Evolutionary conservation across 2,797 vertebrate species (phyloP).

Genomic region (Valencia hispanica): DNA sequence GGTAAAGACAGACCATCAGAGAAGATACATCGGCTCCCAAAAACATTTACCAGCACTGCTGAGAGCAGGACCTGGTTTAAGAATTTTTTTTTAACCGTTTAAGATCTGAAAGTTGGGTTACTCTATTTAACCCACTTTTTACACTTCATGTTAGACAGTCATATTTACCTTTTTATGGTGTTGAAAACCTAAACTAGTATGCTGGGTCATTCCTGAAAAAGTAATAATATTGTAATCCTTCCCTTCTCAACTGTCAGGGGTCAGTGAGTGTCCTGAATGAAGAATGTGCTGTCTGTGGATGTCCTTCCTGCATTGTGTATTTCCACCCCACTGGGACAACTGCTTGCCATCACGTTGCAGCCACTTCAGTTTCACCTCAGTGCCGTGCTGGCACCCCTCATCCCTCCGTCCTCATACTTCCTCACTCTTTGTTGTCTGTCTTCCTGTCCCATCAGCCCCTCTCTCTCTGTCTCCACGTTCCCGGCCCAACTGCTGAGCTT

Average conservation of each 20-base stretch:
- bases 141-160: neutral
- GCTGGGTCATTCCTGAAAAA: neutral
- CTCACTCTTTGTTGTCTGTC: conserved; percentile 28
- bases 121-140: neutral
- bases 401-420: conserved; percentile 46
- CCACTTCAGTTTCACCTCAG: conserved; percentile 80
- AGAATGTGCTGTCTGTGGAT: conserved; percentile 13
- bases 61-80: too few relatives aligned
- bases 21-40: too few relatives aligned
- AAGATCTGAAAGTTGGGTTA: too few relatives aligned
- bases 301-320: conserved; percentile 50
- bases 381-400: conserved; percentile 75
- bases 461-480: conserved; percentile 62
- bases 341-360: conserved; percentile 62
- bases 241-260: neutral
- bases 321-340: conserved; percentile 34
- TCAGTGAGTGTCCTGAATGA: conserved; percentile 22
- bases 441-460: conserved; percentile 56
- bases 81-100: too few relatives aligned
- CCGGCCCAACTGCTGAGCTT: conserved; percentile 69
- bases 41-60: neutral
- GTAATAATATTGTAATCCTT: neutral
- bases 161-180: neutral
- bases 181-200: neutral
- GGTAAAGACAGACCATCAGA: too few relatives aligned